These are phyloP conservation scores for Penaeus indicus DNA, from an alignment of 1,140 invertebrate genomes.

Conservation along the genomic window DNA sequence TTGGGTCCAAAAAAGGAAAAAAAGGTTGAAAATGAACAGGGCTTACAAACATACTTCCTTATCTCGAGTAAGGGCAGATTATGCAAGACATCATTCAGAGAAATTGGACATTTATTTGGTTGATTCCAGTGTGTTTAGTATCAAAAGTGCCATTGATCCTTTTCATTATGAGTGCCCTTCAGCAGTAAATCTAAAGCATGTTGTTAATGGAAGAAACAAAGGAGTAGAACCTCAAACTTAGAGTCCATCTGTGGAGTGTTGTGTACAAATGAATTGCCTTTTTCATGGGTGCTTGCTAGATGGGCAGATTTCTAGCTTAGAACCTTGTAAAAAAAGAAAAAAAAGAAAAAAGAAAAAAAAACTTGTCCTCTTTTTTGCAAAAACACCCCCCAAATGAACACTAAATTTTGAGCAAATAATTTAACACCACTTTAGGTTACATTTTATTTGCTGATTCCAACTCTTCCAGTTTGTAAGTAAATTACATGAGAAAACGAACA, in stretches of 20 bases:
- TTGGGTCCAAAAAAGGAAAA: conserved; percentile 32
- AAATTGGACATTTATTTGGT: conserved; percentile 22
- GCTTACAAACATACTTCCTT: conserved; percentile 27
- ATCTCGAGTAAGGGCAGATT: conserved; percentile 28
- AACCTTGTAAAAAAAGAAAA: conserved; percentile 36
- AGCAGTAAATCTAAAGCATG: conserved; percentile 23
- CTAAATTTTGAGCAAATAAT: conserved; percentile 23
- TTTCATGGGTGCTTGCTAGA: conserved; percentile 51
- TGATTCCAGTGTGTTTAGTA: conserved; percentile 1
- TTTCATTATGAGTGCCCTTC: conserved; percentile 21
- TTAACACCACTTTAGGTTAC: background rate
- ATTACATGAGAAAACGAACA: conserved; percentile 12
- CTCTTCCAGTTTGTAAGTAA: background rate
- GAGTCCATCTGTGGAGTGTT: conserved; percentile 49
- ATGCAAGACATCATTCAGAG: conserved; percentile 20
- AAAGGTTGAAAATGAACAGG: conserved; percentile 29
- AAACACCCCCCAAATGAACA: conserved; percentile 29
- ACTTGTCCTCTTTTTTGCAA: conserved; percentile 24
- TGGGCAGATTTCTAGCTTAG: conserved; percentile 49
- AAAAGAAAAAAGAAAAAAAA: background rate
- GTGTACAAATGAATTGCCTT: conserved; percentile 50
- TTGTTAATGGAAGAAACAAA: conserved; percentile 2
- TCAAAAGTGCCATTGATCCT: conserved; percentile 23
- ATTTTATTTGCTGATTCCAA: too few relatives aligned
- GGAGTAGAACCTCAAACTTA: conserved; percentile 10